A percentile compares a stretch with the other conserved stretches of the same genome.
Conservation (phyloP, 2,888 invertebrate genomes). For the Dryococelus australis region DNA sequence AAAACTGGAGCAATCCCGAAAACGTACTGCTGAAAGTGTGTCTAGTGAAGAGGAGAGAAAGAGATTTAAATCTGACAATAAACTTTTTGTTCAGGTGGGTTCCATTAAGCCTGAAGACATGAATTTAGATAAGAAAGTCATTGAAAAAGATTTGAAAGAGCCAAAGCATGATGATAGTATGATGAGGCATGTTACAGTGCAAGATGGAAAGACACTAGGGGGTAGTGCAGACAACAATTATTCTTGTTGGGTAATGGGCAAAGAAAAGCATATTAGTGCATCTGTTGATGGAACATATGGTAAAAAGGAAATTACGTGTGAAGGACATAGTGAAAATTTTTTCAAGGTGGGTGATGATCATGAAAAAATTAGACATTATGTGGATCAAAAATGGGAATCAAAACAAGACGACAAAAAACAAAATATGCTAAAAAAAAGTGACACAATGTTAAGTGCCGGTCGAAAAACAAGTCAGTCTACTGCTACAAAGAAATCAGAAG, state of each 20-base stretch:
- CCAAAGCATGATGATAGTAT: conserved; percentile 26
- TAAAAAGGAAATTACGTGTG: conserved; percentile 32
- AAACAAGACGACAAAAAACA: conserved; percentile 40
- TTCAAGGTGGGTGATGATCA: conserved; percentile 7
- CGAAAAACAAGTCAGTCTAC: conserved; percentile 28
- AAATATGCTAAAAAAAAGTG: conserved; percentile 36
- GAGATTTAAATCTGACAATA: conserved; percentile 31
- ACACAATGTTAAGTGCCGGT: conserved; percentile 1
- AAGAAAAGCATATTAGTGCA: conserved; percentile 27
- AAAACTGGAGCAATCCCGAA: conserved; percentile 38
- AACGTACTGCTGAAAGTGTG: conserved; percentile 26
- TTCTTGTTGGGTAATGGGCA: conserved; percentile 21
- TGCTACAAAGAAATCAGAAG: conserved; percentile 20
- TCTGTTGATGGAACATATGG: background rate
- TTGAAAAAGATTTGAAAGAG: conserved; percentile 12
- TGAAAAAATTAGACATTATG: background rate
- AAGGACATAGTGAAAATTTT: conserved; percentile 36
- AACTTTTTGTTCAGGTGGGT: background rate
- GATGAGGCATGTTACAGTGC: background rate
- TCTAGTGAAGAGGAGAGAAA: conserved; percentile 31
- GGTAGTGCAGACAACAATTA: conserved; percentile 19
- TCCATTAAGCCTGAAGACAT: background rate
- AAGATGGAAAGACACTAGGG: conserved; percentile 28
- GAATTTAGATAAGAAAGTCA: background rate
- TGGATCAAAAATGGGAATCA: conserved; percentile 37